phyloP scores from a whole-genome alignment of 2,113 vertebrate species.

The Macrotus californicus region DNA sequence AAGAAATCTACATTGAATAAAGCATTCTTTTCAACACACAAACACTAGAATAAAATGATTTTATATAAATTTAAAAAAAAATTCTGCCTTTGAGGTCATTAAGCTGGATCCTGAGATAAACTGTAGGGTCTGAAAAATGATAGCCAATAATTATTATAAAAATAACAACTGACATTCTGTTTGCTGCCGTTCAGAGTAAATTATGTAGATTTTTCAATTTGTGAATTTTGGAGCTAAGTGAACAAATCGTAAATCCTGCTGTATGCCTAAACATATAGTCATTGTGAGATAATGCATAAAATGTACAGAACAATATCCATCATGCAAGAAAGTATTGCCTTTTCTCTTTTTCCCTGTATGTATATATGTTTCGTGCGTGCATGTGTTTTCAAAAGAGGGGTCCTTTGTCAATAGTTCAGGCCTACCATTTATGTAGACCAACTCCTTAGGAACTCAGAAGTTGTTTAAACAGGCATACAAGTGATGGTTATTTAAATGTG shows the following conservation, averaged over 20 bases:
- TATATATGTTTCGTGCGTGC: background rate
- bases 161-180: background rate
- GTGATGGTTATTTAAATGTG: background rate
- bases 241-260: background rate
- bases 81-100: background rate
- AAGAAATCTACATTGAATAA: too few relatives aligned
- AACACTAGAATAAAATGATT: too few relatives aligned
- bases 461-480: background rate
- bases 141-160: background rate
- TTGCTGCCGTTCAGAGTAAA: background rate
- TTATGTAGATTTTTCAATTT: background rate
- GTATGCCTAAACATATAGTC: background rate
- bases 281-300: background rate
- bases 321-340: background rate
- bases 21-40: too few relatives aligned
- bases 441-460: background rate
- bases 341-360: background rate
- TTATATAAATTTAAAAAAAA: too few relatives aligned
- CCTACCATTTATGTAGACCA: background rate
- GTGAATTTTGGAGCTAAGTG: background rate
- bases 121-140: background rate
- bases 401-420: background rate
- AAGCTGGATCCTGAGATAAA: background rate
- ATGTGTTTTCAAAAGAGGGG: background rate
- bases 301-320: background rate